Evolutionary conservation across 1,140 invertebrate species (phyloP), one percentile per base, ranked within the genome.

Genomic region (Pentalonia nigronervosa): DNA sequence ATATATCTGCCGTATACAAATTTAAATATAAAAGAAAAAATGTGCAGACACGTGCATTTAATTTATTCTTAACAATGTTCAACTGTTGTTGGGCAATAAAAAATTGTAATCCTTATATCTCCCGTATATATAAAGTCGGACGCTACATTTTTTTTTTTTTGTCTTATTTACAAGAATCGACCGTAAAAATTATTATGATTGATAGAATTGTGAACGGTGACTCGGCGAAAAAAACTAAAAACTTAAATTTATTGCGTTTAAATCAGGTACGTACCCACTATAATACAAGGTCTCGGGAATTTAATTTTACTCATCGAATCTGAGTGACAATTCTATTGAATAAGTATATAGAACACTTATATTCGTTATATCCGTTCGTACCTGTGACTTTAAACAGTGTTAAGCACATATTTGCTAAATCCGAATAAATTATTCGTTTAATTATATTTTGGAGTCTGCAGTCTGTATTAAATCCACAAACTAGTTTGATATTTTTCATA

Each of bases 1-100:
- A 76, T 76, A 67, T 67, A 76, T 76, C 60, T n/a, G 60, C 14
- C 17, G 30, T 76, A 6, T 20, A 17, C 50, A n/a, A n/a, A 76
- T 76, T 76, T 76, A 76, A 76, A 76, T 76, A 76, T n/a, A n/a
- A 76, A 76, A 76, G 60, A 76, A 76, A 67, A 53, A 76, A 76
- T 76, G 60, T 76, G n/a, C 60, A 76, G 60, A 76, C 60, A 34
- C 60, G 60, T 76, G 60, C 60, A 76, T 76, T 76, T 76, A 76
- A 76, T 76, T 76, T 76, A 76, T 76, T 76, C 60, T n/a, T 76
- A 76, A 76, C 60, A n/a, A 76, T 76, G 14, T 76, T 76, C 17
- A n/a, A 76, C 60, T 76, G n/a, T 76, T 76, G 60, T 76, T 14
- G 60, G 60, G n/a, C 4, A n/a, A 76, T 76, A 76, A n/a, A 76